Evolutionary conservation across 2,113 vertebrate genomes (phyloP).

Genomic region (Megaleporinus macrocephalus): DNA sequence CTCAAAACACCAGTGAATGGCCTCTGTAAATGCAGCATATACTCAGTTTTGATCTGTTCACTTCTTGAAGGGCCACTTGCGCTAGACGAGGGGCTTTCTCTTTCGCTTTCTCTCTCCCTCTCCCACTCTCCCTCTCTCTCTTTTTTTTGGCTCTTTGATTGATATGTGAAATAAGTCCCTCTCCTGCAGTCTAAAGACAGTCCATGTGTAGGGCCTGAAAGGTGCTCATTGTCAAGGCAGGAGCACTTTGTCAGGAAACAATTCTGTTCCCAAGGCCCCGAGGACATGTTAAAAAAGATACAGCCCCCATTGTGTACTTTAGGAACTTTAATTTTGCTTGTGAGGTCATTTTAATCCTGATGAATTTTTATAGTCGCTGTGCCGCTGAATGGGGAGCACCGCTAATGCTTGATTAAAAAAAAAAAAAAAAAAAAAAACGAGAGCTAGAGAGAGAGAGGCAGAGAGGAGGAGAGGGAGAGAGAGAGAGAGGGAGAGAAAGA

Average conservation of each 20-base stretch:
- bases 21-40: slow-evolving; percentile 70
- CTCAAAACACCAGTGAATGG: slow-evolving; percentile 64
- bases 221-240: slow-evolving; percentile 80
- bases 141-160: slow-evolving; percentile 75
- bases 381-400: slow-evolving; percentile 77
- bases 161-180: slow-evolving; percentile 86
- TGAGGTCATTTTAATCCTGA: slow-evolving; percentile 88
- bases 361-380: slow-evolving; percentile 83
- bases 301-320: slow-evolving; percentile 79
- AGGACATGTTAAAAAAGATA: slow-evolving; percentile 81
- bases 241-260: slow-evolving; percentile 84
- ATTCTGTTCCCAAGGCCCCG: slow-evolving; percentile 82
- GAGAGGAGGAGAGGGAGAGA: slow-evolving; percentile 63
- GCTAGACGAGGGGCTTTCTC: slow-evolving; percentile 60
- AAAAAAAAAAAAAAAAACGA: slow-evolving; percentile 66
- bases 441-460: slow-evolving; percentile 60
- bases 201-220: slow-evolving; percentile 79
- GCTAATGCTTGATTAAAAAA: slow-evolving; percentile 78
- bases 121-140: slow-evolving; percentile 29
- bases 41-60: slow-evolving; percentile 69
- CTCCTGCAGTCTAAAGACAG: slow-evolving; percentile 76
- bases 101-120: slow-evolving; percentile 49
- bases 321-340: slow-evolving; percentile 84
- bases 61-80: slow-evolving; percentile 75
- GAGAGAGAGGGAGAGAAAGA: slow-evolving; percentile 61